Percentiles rank a stretch among this genome's conserved stretches.
Evolutionary conservation across 2,113 vertebrate species (phyloP).

Genomic region (Cheirogaleus medius): DNA sequence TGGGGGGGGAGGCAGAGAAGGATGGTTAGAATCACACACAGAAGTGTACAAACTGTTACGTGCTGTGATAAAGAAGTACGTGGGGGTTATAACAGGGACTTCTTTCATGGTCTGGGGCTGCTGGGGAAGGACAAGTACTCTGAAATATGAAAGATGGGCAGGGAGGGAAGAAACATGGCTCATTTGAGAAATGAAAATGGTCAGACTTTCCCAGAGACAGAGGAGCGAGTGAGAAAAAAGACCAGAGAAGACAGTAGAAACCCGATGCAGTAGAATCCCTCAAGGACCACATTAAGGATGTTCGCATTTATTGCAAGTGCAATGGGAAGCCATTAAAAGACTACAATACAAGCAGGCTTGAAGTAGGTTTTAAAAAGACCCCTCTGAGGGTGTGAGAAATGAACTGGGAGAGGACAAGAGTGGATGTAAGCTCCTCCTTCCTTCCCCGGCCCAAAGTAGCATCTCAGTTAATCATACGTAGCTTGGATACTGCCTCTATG

Average conservation of each 20-base stretch:
- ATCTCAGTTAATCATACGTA: too few species aligned
- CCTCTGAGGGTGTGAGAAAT: too few species aligned
- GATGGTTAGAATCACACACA: background rate
- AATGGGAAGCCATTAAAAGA: rapidly evolving
- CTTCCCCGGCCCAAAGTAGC: background rate
- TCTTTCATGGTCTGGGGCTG: background rate
- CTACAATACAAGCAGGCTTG: background rate
- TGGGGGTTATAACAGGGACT: rapidly evolving
- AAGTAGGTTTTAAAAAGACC: background rate
- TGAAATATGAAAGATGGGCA: background rate
- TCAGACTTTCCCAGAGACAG: background rate
- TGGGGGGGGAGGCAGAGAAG: background rate
- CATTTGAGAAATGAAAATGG: background rate
- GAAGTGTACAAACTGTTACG: rapidly evolving
- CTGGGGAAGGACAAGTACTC: background rate
- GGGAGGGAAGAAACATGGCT: background rate
- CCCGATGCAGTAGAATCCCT: background rate
- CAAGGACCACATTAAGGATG: background rate
- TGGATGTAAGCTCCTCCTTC: background rate
- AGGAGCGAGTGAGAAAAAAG: background rate
- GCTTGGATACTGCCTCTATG: rapidly evolving
- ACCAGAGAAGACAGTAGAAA: background rate
- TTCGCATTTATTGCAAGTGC: background rate
- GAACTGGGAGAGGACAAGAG: too few species aligned
- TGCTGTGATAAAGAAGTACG: rapidly evolving